phyloP scores from a whole-genome alignment of 2,888 invertebrate genomes.

The Cyclophora albipunctata region DNA sequence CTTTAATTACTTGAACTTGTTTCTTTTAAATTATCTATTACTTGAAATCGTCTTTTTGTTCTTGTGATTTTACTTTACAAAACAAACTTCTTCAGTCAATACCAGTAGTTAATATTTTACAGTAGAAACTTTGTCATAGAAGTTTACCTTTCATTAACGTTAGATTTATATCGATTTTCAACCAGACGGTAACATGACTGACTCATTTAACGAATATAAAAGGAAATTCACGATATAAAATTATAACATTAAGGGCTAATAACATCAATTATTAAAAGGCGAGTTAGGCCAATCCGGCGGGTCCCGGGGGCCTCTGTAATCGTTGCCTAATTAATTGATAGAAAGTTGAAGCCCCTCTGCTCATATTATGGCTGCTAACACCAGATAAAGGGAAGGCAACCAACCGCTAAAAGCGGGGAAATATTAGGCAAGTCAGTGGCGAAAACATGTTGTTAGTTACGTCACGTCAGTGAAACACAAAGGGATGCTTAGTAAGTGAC shows the following conservation, averaged over 20 bases:
- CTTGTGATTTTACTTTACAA: too few species aligned
- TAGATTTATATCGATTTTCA: too few species aligned
- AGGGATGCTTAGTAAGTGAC: conserved; percentile 67
- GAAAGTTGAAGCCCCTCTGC: conserved; percentile 68
- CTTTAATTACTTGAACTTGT: too few species aligned
- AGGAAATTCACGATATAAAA: conserved; percentile 24
- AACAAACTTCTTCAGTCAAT: too few species aligned
- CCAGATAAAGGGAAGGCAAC: conserved; percentile 65
- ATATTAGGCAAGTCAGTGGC: conserved; percentile 68
- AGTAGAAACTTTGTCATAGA: too few species aligned
- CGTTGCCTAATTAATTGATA: conserved; percentile 72
- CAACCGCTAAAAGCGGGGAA: conserved; percentile 62
- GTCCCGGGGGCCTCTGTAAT: conserved; percentile 56
- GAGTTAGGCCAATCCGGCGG: conserved; percentile 39
- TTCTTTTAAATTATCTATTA: too few species aligned
- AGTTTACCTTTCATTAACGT: too few species aligned
- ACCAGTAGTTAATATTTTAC: too few species aligned
- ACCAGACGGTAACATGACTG: too few species aligned
- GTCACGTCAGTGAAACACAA: conserved; percentile 63
- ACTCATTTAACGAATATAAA: neutral
- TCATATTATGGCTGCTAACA: conserved; percentile 65
- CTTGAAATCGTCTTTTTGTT: too few species aligned
- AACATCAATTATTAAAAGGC: conserved; percentile 58
- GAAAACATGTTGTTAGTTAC: conserved; percentile 65
- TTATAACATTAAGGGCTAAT: conserved; percentile 50